phyloP scores from a whole-genome alignment of 2,888 invertebrate genomes.

The Calephelis perditalis region DNA sequence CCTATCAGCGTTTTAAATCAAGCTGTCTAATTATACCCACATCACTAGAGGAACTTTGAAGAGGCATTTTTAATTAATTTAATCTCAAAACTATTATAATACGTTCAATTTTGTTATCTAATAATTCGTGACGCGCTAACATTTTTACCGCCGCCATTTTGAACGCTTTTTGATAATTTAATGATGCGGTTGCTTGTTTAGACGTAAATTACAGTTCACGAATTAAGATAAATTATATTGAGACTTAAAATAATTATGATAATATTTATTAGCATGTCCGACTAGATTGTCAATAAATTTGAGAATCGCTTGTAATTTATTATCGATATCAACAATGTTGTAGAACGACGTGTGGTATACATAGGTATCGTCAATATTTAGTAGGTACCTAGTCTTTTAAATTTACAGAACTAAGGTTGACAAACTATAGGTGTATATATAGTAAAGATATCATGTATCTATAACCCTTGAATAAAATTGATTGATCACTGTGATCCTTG shows the following conservation, averaged over 20 bases:
- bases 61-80: constrained; percentile 75
- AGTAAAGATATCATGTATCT: too few species aligned
- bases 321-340: too few species aligned
- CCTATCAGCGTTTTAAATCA: constrained; percentile 68
- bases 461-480: too few species aligned
- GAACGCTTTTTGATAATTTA: constrained; percentile 50
- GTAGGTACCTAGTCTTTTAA: too few species aligned
- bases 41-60: constrained; percentile 67
- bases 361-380: too few species aligned
- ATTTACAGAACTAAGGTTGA: too few species aligned
- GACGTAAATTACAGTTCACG: constrained; percentile 38
- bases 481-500: too few species aligned
- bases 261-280: constrained; percentile 2
- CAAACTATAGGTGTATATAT: too few species aligned
- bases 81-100: constrained; percentile 73
- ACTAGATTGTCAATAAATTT: not conserved
- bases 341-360: too few species aligned
- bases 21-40: constrained; percentile 76
- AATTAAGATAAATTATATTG: constrained; percentile 56
- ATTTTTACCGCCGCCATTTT: constrained; percentile 62
- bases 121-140: constrained; percentile 70
- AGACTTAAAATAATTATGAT: constrained; percentile 27
- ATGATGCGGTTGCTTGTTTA: constrained; percentile 46
- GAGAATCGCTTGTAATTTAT: not conserved
- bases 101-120: constrained; percentile 73